Conservation (phyloP, 1,140 invertebrate species). For the Maconellicoccus hirsutus region DNA sequence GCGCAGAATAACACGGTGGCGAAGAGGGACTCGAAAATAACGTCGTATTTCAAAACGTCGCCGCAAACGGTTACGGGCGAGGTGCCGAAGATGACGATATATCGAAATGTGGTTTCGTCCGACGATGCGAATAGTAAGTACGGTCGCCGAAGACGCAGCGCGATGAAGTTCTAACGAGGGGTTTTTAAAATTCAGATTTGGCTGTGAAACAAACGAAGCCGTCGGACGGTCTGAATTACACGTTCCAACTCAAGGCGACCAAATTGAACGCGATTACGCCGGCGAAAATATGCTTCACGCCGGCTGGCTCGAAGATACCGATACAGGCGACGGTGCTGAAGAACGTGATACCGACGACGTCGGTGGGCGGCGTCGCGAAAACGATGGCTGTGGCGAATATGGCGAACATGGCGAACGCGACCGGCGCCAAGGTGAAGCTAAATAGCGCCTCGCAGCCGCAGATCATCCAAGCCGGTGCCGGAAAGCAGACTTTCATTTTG, state of each 20-base stretch:
- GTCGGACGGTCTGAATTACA: not conserved
- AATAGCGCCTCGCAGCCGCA: too few species aligned
- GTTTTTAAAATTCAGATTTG: not conserved
- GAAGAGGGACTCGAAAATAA: not conserved
- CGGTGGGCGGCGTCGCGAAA: not conserved
- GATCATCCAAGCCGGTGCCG: too few species aligned
- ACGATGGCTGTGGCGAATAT: too few species aligned
- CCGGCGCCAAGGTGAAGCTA: too few species aligned
- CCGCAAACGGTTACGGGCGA: too few species aligned
- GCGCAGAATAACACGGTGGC: not conserved
- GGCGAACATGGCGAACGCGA: too few species aligned
- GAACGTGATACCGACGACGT: not conserved
- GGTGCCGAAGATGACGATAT: not conserved
- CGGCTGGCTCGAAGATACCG: too few species aligned
- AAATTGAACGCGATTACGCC: too few species aligned
- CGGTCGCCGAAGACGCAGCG: too few species aligned
- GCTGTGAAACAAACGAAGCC: slow-evolving; percentile 2
- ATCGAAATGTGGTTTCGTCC: not conserved
- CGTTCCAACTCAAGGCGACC: not conserved
- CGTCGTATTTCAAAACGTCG: not conserved
- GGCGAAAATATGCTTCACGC: too few species aligned
- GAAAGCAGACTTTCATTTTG: too few species aligned
- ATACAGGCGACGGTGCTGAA: too few species aligned
- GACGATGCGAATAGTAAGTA: not conserved
- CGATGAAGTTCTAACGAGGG: not conserved